Evolutionary conservation across 2,797 vertebrate genomes (phyloP).

Genomic region (Geotrypetes seraphini): DNA sequence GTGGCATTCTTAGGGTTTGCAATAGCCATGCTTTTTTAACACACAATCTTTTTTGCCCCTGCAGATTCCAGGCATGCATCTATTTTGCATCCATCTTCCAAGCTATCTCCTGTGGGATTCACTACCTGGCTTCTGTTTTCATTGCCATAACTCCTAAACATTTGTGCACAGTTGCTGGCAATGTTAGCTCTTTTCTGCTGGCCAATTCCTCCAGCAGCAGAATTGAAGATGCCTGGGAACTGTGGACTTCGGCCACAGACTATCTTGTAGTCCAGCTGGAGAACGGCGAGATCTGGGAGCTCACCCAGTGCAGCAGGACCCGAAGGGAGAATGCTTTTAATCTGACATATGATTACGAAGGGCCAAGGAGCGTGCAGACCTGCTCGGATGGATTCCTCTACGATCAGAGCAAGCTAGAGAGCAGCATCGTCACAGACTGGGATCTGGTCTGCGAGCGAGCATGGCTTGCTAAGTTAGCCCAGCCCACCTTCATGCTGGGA

Average conservation of each 20-base stretch:
- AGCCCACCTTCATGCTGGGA: conserved; percentile 87
- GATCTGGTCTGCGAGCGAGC: conserved; percentile 80
- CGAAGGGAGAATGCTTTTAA: conserved; percentile 34
- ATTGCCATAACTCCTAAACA: conserved; percentile 75
- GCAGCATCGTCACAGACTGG: conserved; percentile 81
- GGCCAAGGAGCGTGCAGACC: conserved; percentile 53
- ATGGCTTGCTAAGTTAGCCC: conserved; percentile 79
- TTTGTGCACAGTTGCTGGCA: conserved; percentile 59
- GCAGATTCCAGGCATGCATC: conserved; percentile 79
- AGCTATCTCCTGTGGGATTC: conserved; percentile 79
- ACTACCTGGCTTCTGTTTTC: conserved; percentile 87
- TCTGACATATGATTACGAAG: conserved; percentile 56
- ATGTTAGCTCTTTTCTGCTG: conserved; percentile 63
- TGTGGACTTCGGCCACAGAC: conserved; percentile 41
- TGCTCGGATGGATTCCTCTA: conserved; percentile 67
- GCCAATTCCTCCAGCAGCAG: conserved; percentile 53
- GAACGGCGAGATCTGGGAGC: conserved; percentile 77
- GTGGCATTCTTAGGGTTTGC: too few species aligned
- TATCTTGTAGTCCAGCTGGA: conserved; percentile 62
- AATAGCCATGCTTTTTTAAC: too few species aligned
- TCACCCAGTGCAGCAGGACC: conserved; percentile 61
- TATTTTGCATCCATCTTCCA: conserved; percentile 86
- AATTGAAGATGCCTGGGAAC: conserved; percentile 60
- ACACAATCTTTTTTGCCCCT: conserved; percentile 11
- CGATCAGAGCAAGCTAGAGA: conserved; percentile 64